These are phyloP conservation scores for Synanthedon myopaeformis DNA, from an alignment of 2,888 invertebrate genomes.

Conservation along the genomic window DNA sequence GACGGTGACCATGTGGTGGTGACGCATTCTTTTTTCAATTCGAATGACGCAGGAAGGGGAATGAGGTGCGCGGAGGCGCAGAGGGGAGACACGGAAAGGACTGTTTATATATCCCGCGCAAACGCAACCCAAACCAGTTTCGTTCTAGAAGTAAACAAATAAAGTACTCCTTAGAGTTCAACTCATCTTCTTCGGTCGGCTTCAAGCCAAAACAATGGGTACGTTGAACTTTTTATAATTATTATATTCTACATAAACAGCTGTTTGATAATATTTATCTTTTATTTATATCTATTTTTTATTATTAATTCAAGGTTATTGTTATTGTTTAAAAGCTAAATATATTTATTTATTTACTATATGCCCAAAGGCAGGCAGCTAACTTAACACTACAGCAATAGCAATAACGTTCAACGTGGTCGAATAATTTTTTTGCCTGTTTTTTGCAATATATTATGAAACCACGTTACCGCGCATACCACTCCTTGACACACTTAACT, in stretches of 20 bases:
- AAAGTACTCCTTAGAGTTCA: constrained; percentile 30
- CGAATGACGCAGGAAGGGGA: constrained; percentile 42
- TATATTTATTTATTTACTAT: background rate
- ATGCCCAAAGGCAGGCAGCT: background rate
- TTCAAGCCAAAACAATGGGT: constrained; percentile 44
- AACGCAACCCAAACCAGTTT: constrained; percentile 46
- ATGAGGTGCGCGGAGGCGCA: constrained; percentile 12
- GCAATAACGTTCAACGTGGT: no score
- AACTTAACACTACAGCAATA: no score
- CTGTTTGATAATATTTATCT: constrained; percentile 3
- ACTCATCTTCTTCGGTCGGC: constrained; percentile 22
- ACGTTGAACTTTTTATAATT: constrained; percentile 25
- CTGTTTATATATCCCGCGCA: constrained; percentile 52
- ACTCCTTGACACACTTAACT: background rate
- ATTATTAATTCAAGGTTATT: background rate
- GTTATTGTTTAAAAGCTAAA: no score
- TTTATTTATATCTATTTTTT: constrained; percentile 6
- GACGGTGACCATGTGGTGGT: background rate
- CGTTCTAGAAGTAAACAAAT: constrained; percentile 49
- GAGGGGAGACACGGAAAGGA: constrained; percentile 20
- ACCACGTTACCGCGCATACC: background rate
- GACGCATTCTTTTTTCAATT: background rate
- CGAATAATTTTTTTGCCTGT: no score
- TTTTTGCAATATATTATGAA: no score
- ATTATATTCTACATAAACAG: background rate